These are phyloP conservation scores for Sebastes dallii DNA, from an alignment of 2,797 vertebrate genomes.

Conservation along the genomic window DNA sequence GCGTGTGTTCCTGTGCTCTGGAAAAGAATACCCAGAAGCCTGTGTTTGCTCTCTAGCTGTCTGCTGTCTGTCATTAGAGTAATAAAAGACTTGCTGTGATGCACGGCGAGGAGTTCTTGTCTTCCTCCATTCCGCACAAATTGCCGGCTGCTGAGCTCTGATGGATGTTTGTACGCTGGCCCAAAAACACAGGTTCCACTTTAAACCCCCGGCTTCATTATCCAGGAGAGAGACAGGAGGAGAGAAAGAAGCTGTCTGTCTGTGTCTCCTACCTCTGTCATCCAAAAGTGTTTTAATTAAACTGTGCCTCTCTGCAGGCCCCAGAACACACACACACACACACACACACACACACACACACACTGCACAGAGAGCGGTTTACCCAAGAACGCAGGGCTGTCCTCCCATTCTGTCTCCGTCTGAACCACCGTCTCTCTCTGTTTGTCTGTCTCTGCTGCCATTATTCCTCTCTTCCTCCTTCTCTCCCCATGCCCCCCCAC, in stretches of 20 bases:
- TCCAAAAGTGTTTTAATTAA: slow-evolving; percentile 78
- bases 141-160: slow-evolving; percentile 82
- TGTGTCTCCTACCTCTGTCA: slow-evolving; percentile 63
- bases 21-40: slow-evolving; percentile 68
- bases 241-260: slow-evolving; percentile 44
- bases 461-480: slow-evolving; percentile 29
- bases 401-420: slow-evolving; percentile 66
- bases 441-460: slow-evolving; percentile 52
- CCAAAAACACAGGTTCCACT: slow-evolving; percentile 82
- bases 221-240: slow-evolving; percentile 51
- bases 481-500: slow-evolving; percentile 7
- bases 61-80: slow-evolving; percentile 84
- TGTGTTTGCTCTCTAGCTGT: slow-evolving; percentile 71
- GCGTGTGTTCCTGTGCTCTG: slow-evolving; percentile 42
- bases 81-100: slow-evolving; percentile 85
- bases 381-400: slow-evolving; percentile 56
- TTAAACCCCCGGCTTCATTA: slow-evolving; percentile 70
- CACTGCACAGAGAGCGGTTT: slow-evolving; percentile 36
- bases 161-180: slow-evolving; percentile 81
- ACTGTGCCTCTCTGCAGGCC: slow-evolving; percentile 48
- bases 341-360: slow-evolving; percentile 20
- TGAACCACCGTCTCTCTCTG: slow-evolving; percentile 53
- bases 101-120: slow-evolving; percentile 77
- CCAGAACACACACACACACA: slow-evolving; percentile 36
- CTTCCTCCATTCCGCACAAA: slow-evolving; percentile 82